Base-by-base conservation (phyloP, 37 sponge, comb jelly and placozoan species). In the Bolinopsis microptera region DNA sequence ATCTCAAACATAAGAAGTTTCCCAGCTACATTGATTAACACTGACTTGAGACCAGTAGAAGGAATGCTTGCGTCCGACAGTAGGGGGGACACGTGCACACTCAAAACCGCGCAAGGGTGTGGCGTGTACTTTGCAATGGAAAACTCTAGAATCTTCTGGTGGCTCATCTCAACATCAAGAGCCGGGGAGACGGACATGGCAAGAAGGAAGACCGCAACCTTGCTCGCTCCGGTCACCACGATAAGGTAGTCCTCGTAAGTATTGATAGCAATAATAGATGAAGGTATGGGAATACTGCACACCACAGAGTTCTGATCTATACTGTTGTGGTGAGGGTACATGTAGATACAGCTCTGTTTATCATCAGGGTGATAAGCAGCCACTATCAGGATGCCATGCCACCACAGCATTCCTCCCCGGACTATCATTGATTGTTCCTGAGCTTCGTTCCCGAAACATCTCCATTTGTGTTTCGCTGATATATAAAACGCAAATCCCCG, bases 331-430 rank as follows among this genome's bases (percentile, higher is more conserved):
- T 86, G 90, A 0, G 90, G 90, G 90, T 86, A 86, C 90, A 86
- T 38, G 90, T 86, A 86, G 25, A 86, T 41, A 35, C 36, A 36
- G 61, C 90, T 86, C 26, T 8, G 22, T 27, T 86, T 86, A 23
- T 35, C 36, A 2, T 86, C 90, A 13, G 32, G 90, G 61, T 86
- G 90, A 30, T 33, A 86, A 0, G 61, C 90, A 28, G 36, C 90
- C 61, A 86, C 90, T 0, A 86, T 86, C 61, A 86, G 90, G 30
- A 86, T 41, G 5, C 90, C 90, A 8, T 38, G 25, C 90, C 90
- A 86, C 90, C 90, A 86, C 90, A 86, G 30, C 90, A 86, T 86
- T n/a, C 90, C 90, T 13, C 90, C 90, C n/a, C 90, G 90, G 2
- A 86, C 90, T 1, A 86, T 38, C 90, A 41, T 23, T 25, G 38